Conservation (phyloP, 2,888 invertebrate species). For the Xestoiulus laeticollis region DNA sequence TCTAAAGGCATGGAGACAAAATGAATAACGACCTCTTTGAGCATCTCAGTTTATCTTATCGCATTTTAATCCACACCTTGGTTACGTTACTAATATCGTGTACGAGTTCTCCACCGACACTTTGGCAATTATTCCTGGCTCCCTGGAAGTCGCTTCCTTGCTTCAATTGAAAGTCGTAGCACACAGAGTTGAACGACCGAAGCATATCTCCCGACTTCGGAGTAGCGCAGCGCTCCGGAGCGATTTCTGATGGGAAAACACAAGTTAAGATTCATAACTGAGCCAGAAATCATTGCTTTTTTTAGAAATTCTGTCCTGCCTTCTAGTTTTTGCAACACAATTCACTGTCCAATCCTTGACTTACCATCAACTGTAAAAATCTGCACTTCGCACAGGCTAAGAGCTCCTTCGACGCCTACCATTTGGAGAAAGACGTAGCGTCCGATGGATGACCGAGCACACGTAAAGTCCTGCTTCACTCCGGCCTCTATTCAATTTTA, state of each 20-base stretch:
- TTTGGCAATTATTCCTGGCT: constrained; percentile 77
- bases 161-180: constrained; percentile 86
- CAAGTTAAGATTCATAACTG: constrained; percentile 47
- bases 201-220: constrained; percentile 41
- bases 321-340: no score
- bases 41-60: not conserved
- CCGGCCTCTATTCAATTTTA: constrained; percentile 75
- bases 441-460: constrained; percentile 83
- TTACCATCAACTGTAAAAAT: constrained; percentile 89
- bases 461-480: constrained; percentile 88
- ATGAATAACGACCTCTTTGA: not conserved
- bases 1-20: constrained; percentile 41
- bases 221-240: constrained; percentile 78
- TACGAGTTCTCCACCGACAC: constrained; percentile 63
- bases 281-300: constrained; percentile 59
- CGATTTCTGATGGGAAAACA: constrained; percentile 75
- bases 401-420: constrained; percentile 88
- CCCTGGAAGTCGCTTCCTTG: constrained; percentile 85
- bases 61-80: constrained; percentile 55
- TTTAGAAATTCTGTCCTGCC: not conserved
- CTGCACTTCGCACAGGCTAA: constrained; percentile 91
- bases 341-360: no score
- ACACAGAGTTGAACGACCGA: constrained; percentile 80
- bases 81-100: constrained; percentile 60
- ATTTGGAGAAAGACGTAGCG: constrained; percentile 89